Percentiles rank a stretch among this genome's conserved stretches.
Evolutionary conservation across 2,888 invertebrate genomes (phyloP).

Genomic region (Tupiocoris notatus): DNA sequence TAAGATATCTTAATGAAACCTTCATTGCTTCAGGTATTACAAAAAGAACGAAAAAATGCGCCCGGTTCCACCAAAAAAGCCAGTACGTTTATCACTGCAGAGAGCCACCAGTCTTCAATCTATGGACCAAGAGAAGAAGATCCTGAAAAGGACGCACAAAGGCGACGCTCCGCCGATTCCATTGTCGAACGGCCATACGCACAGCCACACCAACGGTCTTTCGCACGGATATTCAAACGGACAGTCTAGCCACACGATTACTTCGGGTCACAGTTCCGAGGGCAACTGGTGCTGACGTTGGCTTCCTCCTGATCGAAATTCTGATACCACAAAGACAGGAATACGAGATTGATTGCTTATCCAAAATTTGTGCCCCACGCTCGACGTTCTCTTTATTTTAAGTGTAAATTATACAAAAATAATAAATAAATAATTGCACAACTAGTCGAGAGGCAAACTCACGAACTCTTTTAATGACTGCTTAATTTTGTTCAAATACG

Average conservation of each 20-base stretch:
- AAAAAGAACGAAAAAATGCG: conserved; percentile 55
- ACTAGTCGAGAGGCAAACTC: too few relatives aligned
- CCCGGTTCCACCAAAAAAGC: conserved; percentile 83
- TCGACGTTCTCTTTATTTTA: too few relatives aligned
- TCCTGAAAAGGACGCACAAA: conserved; percentile 63
- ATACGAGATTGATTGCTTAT: too few relatives aligned
- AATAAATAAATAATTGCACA: too few relatives aligned
- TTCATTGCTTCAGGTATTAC: conserved; percentile 42
- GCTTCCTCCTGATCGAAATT: not conserved
- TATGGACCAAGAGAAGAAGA: conserved; percentile 54
- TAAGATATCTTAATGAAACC: too few relatives aligned
- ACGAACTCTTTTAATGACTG: too few relatives aligned
- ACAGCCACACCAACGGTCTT: conserved; percentile 20
- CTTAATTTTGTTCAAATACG: too few relatives aligned
- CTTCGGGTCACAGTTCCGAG: conserved; percentile 34
- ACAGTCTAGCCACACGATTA: conserved; percentile 5
- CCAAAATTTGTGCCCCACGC: too few relatives aligned
- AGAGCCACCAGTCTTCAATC: conserved; percentile 80
- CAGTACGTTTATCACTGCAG: conserved; percentile 76
- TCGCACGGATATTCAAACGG: conserved; percentile 16
- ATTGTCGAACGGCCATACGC: conserved; percentile 25
- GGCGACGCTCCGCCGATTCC: conserved; percentile 55
- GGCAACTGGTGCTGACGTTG: conserved; percentile 42
- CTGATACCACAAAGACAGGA: too few relatives aligned
- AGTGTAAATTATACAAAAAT: too few relatives aligned